phyloP scores from a whole-genome alignment of 2,113 vertebrate genomes.

The Phalacrocorax aristotelis region DNA sequence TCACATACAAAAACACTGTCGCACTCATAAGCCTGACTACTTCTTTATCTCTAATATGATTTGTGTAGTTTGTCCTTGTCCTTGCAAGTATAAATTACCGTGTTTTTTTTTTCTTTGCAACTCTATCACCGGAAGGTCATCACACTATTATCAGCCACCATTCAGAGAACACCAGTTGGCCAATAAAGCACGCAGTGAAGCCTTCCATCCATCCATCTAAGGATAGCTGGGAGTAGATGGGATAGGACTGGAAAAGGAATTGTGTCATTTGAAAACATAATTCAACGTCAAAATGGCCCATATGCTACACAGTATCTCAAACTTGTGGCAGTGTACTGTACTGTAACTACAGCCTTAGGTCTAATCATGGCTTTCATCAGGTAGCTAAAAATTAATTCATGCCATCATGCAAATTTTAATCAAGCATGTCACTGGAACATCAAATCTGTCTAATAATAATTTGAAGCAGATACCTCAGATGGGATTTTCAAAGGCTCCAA shows the following conservation, averaged over 20 bases:
- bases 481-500: neutral
- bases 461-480: neutral
- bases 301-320: neutral
- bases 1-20: neutral
- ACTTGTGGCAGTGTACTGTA: neutral
- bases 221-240: too few relatives aligned
- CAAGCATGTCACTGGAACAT: neutral
- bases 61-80: conserved; percentile 15
- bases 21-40: neutral
- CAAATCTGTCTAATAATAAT: neutral
- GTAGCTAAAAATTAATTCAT: neutral
- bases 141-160: neutral
- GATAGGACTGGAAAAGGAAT: neutral
- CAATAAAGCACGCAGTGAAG: neutral
- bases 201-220: neutral
- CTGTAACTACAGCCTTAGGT: neutral
- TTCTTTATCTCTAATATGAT: neutral
- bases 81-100: neutral
- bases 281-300: neutral
- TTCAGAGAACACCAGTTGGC: neutral
- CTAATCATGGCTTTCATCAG: neutral
- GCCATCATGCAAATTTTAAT: neutral
- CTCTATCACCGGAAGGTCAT: neutral
- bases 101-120: neutral
- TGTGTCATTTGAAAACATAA: neutral